A percentile compares a stretch with the other conserved stretches of the same genome.
Evolutionary conservation across 1,140 invertebrate species (phyloP).

Genomic region (Caenorhabditis elegans): DNA sequence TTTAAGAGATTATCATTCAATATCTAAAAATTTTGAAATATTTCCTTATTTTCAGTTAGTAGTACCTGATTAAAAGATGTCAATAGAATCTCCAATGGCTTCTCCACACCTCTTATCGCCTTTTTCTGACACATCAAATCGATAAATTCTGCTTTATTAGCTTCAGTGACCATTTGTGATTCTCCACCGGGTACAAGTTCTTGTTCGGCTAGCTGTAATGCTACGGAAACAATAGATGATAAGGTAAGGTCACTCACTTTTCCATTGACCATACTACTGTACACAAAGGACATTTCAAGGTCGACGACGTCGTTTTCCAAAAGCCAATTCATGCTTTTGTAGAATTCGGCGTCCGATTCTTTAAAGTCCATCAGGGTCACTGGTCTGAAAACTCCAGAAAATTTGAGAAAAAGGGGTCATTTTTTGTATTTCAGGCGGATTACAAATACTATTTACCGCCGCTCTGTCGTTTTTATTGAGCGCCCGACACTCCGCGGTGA

Average conservation of each 20-base stretch:
- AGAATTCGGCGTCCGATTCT: not conserved
- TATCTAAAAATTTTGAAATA: not conserved
- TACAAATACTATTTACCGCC: too few relatives aligned
- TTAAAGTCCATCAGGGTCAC: not conserved
- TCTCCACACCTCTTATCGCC: not conserved
- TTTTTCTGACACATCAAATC: constrained; percentile 15
- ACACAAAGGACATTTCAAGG: constrained; percentile 22
- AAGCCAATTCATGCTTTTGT: constrained; percentile 24
- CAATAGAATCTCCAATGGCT: not conserved
- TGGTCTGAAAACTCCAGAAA: not conserved
- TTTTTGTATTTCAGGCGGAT: too few relatives aligned
- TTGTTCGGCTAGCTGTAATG: not conserved
- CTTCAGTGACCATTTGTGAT: not conserved
- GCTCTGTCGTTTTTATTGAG: too few relatives aligned
- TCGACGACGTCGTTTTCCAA: constrained; percentile 5
- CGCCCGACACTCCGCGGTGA: too few relatives aligned
- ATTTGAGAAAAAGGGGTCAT: too few relatives aligned
- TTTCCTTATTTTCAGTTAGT: not conserved
- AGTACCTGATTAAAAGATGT: not conserved
- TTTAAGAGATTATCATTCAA: not conserved
- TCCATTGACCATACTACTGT: constrained; percentile 25
- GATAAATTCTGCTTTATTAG: not conserved
- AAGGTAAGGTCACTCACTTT: not conserved
- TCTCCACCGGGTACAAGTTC: not conserved
- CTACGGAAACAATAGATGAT: not conserved